Evolutionary conservation across 23 tunicate species (phyloP).

Genomic region (Aplidium turbinatum): DNA sequence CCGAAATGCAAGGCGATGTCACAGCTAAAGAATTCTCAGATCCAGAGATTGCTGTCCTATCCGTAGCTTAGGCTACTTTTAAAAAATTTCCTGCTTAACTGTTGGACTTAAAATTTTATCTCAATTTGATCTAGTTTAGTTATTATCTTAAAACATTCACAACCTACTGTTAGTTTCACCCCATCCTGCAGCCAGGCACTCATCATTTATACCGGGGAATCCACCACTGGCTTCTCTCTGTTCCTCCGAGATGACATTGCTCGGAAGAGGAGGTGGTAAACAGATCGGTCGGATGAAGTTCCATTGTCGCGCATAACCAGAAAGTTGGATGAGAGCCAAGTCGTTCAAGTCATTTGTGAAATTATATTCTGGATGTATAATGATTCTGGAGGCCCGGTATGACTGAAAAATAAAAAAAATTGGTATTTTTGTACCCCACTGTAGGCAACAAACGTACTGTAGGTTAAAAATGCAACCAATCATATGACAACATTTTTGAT

Average conservation of each 20-base stretch:
- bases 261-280: constrained; percentile 40
- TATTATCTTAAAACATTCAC: too few species aligned
- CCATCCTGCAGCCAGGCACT: constrained; percentile 78
- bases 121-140: too few species aligned
- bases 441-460: too few species aligned
- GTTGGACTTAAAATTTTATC: too few species aligned
- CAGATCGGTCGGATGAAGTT: constrained; percentile 63
- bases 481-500: too few species aligned
- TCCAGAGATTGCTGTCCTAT: too few species aligned
- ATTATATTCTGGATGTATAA: constrained; percentile 73
- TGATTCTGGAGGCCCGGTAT: constrained; percentile 58
- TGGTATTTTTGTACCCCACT: not conserved
- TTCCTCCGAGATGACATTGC: constrained; percentile 11
- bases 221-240: constrained; percentile 12
- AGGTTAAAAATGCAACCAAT: too few species aligned
- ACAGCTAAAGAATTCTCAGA: too few species aligned
- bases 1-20: too few species aligned
- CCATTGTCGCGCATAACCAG: constrained; percentile 38
- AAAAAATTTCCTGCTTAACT: too few species aligned
- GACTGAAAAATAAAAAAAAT: constrained; percentile 32
- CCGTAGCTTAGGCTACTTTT: too few species aligned
- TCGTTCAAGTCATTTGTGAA: constrained; percentile 61
- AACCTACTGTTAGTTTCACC: constrained; percentile 68
- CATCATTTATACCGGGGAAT: constrained; percentile 38
- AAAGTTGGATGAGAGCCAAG: constrained; percentile 75